Base-by-base conservation (phyloP, 2,888 invertebrate genomes). In the Agrochola lota region DNA sequence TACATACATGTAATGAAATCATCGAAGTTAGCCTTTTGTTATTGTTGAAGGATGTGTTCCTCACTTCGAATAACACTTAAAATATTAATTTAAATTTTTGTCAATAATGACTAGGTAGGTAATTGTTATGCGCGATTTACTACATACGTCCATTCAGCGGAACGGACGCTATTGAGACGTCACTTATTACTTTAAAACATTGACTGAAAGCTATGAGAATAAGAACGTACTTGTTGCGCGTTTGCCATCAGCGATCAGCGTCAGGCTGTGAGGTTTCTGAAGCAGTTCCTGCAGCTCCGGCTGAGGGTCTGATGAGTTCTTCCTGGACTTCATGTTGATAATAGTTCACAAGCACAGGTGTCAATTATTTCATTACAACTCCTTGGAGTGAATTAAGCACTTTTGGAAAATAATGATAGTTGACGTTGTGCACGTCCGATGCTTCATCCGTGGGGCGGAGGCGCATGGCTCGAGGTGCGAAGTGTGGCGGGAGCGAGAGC, bases 271-370 rank as follows among this genome's bases (percentile, higher is more conserved):
- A 40, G 95, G 94, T 85, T 95, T 96, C 88, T 95, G 95, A 77
- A 96, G 92, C 81, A 96, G 88, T 86, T 95, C 96, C 90, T 96
- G 94, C 85, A 96, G 91, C 92, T 96, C 96, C 49, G 95, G 93
- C 89, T 92, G 94, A 67, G 91, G 88, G 76, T 89, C 91, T 55
- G 85, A 63, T 43, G 92, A 92, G 35, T 92, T 93, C 78, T 85
- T 91, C 80, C 89, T 94, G 49, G 94, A 85, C 88, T 94, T 95
- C 96, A 96, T 96, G 52, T 88, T 91, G 57, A 76, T 11, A 76
- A 87, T 90, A 80, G 90, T 81, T 90, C 93, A 93, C 93, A 90
- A 77, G 85, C 91, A 93, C 92, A 81, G 74, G 12, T 77, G 81
- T 88, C 83, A 79, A 76, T 85, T 89, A 90, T 87, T 86, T 89